phyloP scores from a whole-genome alignment of 2,888 invertebrate species.

The Melieria omissa region DNA sequence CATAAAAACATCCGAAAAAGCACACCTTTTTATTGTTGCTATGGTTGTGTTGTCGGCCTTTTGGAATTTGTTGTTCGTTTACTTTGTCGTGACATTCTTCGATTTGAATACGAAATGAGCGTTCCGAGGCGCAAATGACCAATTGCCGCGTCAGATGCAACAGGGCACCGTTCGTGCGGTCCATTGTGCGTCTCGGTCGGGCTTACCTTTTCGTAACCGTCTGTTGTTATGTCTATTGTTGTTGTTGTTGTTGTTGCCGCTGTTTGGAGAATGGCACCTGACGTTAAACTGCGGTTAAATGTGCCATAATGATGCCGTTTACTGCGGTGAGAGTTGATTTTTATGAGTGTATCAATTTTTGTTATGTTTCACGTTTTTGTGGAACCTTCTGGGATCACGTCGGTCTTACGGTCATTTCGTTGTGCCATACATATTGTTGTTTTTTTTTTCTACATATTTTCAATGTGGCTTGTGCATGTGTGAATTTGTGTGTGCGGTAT shows the following conservation, averaged over 20 bases:
- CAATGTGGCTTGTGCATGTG: no score
- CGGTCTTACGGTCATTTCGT: no score
- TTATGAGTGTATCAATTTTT: slow-evolving; percentile 29
- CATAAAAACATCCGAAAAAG: neutral
- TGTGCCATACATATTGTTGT: no score
- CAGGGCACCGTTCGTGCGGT: neutral
- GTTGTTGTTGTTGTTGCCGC: slow-evolving; percentile 11
- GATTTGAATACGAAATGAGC: neutral
- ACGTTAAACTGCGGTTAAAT: slow-evolving; percentile 50
- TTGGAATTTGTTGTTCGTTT: neutral
- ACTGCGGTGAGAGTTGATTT: slow-evolving; percentile 27
- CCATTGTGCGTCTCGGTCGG: neutral
- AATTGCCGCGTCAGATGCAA: slow-evolving; percentile 22
- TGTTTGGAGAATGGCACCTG: slow-evolving; percentile 44
- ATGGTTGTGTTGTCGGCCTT: neutral
- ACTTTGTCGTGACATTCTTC: neutral
- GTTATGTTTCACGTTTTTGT: neutral
- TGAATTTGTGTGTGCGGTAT: no score
- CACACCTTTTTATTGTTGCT: neutral
- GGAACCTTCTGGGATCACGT: no score
- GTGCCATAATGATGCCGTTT: slow-evolving; percentile 44
- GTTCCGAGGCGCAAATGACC: slow-evolving; percentile 21
- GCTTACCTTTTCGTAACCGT: neutral
- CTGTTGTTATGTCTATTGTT: neutral
- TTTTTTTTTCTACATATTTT: no score